Evolutionary conservation across 2,888 invertebrate species (phyloP).

Genomic region (Gari tellinella): DNA sequence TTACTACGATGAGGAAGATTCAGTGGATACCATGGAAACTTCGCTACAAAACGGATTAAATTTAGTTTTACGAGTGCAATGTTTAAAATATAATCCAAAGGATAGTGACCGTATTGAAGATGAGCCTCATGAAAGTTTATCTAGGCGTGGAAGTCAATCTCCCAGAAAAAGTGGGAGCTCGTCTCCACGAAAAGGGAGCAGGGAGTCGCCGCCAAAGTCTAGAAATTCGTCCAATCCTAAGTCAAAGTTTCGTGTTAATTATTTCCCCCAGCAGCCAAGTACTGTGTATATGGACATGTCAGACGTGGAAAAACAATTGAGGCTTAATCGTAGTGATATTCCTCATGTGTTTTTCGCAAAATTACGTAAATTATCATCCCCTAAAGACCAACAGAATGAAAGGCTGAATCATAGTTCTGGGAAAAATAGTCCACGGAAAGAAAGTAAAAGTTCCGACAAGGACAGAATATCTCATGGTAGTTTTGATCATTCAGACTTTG

Average conservation of each 20-base stretch:
- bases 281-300: slow-evolving; percentile 72
- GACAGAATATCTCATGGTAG: background rate
- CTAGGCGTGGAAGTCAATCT: slow-evolving; percentile 25
- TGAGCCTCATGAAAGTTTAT: slow-evolving; percentile 5
- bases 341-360: slow-evolving; percentile 72
- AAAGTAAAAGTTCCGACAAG: slow-evolving; percentile 5
- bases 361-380: slow-evolving; percentile 69
- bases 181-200: slow-evolving; percentile 39
- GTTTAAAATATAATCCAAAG: slow-evolving; percentile 46
- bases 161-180: slow-evolving; percentile 28
- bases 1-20: slow-evolving; percentile 30
- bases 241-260: slow-evolving; percentile 38
- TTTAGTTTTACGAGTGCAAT: slow-evolving; percentile 69
- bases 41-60: slow-evolving; percentile 59
- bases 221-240: slow-evolving; percentile 27
- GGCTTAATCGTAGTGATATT: slow-evolving; percentile 48
- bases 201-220: slow-evolving; percentile 33
- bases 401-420: slow-evolving; percentile 35
- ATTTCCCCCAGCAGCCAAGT: slow-evolving; percentile 66
- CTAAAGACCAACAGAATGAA: slow-evolving; percentile 66
- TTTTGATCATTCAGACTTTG: background rate
- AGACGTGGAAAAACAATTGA: slow-evolving; percentile 65
- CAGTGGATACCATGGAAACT: slow-evolving; percentile 33
- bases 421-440: slow-evolving; percentile 31
- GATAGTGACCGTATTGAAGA: slow-evolving; percentile 23